Percentiles rank a stretch among this genome's conserved stretches.
These are phyloP conservation scores for Synanceia verrucosa DNA, from an alignment of 2,797 vertebrate species.

Conservation along the genomic window DNA sequence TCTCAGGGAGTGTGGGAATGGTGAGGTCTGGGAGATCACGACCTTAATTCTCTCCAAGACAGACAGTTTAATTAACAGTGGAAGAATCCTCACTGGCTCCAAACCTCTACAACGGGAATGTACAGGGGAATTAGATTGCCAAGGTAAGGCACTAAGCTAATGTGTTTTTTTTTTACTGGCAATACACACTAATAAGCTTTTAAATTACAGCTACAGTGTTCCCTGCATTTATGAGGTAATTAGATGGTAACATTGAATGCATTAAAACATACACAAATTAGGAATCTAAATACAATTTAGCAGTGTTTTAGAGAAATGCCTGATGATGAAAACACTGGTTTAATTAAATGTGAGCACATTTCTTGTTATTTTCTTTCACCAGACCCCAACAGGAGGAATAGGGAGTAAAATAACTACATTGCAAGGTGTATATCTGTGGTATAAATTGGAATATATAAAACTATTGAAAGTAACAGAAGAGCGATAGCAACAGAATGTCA, in stretches of 20 bases:
- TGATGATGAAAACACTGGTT: constrained; percentile 3
- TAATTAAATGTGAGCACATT: constrained; percentile 15
- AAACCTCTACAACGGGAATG: constrained; percentile 53
- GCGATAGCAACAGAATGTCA: neutral
- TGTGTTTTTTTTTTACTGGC: constrained; percentile 57
- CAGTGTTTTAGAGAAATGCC: constrained; percentile 8
- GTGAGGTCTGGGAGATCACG: constrained; percentile 80
- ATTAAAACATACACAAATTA: constrained; percentile 27
- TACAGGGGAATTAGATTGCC: constrained; percentile 57
- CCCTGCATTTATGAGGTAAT: constrained; percentile 48
- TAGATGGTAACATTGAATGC: constrained; percentile 29
- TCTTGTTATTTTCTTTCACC: neutral
- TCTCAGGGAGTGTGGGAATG: constrained; percentile 73
- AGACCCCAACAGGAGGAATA: neutral
- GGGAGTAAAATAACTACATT: neutral
- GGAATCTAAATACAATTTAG: constrained; percentile 22
- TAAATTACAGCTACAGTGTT: constrained; percentile 45
- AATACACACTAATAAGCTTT: constrained; percentile 63
- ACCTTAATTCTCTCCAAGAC: constrained; percentile 82
- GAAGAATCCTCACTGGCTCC: constrained; percentile 67
- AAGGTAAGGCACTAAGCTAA: constrained; percentile 65
- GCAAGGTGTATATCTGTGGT: neutral
- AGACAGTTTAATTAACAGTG: constrained; percentile 81
- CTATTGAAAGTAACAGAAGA: neutral
- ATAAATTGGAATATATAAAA: neutral